Conservation (phyloP, 2,113 vertebrate genomes). For the Xiphias gladius region DNA sequence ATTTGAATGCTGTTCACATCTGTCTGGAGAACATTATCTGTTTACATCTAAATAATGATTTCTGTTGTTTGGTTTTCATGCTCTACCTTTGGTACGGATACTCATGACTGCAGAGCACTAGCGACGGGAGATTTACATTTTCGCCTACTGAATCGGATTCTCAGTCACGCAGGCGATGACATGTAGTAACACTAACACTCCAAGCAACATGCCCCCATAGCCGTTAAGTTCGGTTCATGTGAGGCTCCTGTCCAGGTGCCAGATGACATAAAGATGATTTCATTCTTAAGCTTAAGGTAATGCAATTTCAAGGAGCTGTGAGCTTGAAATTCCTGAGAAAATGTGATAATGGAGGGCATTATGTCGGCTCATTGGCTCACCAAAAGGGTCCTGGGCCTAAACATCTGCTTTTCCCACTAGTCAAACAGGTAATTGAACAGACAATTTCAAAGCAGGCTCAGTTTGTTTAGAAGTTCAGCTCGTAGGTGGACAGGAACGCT, state of each 20-base stretch:
- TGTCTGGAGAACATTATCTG: no score
- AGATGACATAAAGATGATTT: not conserved
- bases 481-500: not conserved
- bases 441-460: not conserved
- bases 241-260: not conserved
- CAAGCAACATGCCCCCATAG: not conserved
- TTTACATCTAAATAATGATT: no score
- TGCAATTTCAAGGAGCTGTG: constrained; percentile 4
- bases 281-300: constrained; percentile 2
- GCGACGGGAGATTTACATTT: not conserved
- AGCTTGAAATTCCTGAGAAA: constrained; percentile 20
- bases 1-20: no score
- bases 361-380: constrained; percentile 4
- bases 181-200: not conserved
- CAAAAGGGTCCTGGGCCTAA: not conserved
- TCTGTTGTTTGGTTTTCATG: no score
- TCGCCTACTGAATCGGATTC: no score
- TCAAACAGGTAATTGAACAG: not conserved
- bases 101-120: no score
- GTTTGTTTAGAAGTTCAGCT: not conserved
- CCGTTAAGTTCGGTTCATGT: not conserved
- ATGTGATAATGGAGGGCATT: constrained; percentile 12
- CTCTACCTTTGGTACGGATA: no score
- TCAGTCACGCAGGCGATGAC: not conserved
- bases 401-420: not conserved